Evolutionary conservation across 2,888 invertebrate species (phyloP).

Genomic region (Sericinus montela): DNA sequence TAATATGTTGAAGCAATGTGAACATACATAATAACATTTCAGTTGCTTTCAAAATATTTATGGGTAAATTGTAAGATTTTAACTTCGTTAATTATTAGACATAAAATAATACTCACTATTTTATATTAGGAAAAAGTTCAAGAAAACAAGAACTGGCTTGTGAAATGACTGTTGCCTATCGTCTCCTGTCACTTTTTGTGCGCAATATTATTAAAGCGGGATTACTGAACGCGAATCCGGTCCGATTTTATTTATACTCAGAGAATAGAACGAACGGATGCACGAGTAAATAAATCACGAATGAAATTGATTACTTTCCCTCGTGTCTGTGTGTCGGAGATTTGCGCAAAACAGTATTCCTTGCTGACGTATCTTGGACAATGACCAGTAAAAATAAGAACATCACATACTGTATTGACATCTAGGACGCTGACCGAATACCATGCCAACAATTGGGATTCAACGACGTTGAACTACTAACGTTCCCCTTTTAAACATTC

Average conservation of each 20-base stretch:
- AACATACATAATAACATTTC: no score
- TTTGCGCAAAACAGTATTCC: conserved; percentile 37
- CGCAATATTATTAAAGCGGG: conserved; percentile 13
- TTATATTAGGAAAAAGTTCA: background rate
- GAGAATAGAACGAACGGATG: conserved; percentile 53
- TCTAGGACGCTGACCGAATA: conserved; percentile 67
- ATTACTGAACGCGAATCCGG: conserved; percentile 33
- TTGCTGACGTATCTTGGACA: conserved; percentile 67
- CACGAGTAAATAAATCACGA: conserved; percentile 47
- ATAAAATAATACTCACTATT: conserved; percentile 13
- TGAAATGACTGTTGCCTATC: background rate
- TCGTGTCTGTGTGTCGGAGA: conserved; percentile 45
- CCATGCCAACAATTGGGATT: conserved; percentile 61
- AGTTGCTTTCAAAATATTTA: no score
- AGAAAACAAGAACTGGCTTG: background rate
- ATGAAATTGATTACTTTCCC: conserved; percentile 67
- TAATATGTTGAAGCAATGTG: no score
- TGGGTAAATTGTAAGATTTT: no score
- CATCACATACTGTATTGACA: conserved; percentile 65
- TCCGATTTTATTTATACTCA: conserved; percentile 56
- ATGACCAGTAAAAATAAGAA: conserved; percentile 72
- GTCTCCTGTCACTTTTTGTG: background rate
- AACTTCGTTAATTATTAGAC: background rate
- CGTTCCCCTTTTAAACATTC: conserved; percentile 8
- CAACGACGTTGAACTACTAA: conserved; percentile 27